Base-by-base conservation (phyloP, 92 coral and sea anemone species). In the Porites cylindrica region DNA sequence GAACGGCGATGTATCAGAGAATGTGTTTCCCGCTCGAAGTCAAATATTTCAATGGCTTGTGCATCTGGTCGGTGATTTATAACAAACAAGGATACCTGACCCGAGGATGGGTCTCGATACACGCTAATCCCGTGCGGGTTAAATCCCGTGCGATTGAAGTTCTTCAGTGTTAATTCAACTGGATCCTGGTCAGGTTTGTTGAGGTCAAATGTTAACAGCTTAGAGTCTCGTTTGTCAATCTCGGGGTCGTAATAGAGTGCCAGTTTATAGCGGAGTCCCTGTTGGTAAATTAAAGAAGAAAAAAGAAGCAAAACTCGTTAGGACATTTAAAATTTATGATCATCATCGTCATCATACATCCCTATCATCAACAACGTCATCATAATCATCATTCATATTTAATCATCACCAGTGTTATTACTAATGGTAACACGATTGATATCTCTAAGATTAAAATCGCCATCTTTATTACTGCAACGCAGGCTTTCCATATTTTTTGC, bases 91-190 rank as follows among this genome's bases (percentile, higher is more conserved):
- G 92, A 89, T 16, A 91, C 85, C 76, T 52, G 85, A 3, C 90
- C 88, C 16, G 98, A 80, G 58, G 61, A 70, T 21, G 92, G 90
- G 66, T 96, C 96, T 74, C 77, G 90, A 80, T 94, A 92, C 66
- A 93, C 76, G 70, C 93, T 90, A 75, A 96, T 86, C 32, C 99
- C 99, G 63, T 88, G 98, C 11, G 99, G 99, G 80, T 87, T 93
- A 82, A 96, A 94, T 73, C 91, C 93, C 19, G 94, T 87, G 79
- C 88, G 80, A 63, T 94, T 88, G 76, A 94, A 96, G 72, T 79
- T 65, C 67, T 85, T 90, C 29, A 95, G 91, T 0, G 95, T 56
- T 21, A 96, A 43, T 60, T 91, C 90, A 20, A 67, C 56, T 62
- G 95, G 96, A 59, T 80, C 86, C 43, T 75, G 71, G 64, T 89